Conservation (phyloP, 2,888 invertebrate species). For the Nymphalis c-album region DNA sequence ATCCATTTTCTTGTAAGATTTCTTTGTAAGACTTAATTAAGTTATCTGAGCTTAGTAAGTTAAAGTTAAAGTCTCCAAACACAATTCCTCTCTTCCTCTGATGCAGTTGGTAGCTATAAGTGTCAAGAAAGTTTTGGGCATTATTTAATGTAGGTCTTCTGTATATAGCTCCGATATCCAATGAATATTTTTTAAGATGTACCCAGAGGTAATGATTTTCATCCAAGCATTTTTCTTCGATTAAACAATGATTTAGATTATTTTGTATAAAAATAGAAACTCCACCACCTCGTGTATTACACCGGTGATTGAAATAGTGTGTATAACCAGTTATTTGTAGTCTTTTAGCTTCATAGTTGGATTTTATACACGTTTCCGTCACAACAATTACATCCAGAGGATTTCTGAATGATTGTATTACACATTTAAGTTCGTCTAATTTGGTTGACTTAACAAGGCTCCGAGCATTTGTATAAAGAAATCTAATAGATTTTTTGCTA, state of each 20-base stretch:
- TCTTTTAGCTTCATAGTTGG: no score
- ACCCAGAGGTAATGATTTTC: background rate
- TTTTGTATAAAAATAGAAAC: background rate
- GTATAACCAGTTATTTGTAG: background rate
- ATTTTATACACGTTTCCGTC: slow-evolving; percentile 1
- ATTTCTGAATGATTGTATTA: slow-evolving; percentile 2
- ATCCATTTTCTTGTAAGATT: no score
- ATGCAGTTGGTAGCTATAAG: no score
- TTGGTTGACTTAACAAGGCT: slow-evolving; percentile 3
- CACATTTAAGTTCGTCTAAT: slow-evolving; percentile 1
- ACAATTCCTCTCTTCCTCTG: no score
- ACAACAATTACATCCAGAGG: background rate
- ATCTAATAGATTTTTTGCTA: slow-evolving; percentile 2
- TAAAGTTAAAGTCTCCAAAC: no score
- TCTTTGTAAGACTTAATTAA: no score
- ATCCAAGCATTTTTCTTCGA: background rate
- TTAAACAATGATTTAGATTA: background rate
- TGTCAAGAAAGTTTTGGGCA: no score
- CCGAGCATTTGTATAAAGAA: slow-evolving; percentile 1
- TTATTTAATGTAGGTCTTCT: no score
- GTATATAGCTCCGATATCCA: no score
- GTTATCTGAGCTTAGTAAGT: no score
- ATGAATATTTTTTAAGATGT: no score
- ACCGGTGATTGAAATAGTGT: slow-evolving; percentile 1
- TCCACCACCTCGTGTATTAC: background rate